A percentile compares a stretch with the other conserved stretches of the same genome.
Conservation (phyloP, 2,888 invertebrate species). For the Lasioglossum villosulum region DNA sequence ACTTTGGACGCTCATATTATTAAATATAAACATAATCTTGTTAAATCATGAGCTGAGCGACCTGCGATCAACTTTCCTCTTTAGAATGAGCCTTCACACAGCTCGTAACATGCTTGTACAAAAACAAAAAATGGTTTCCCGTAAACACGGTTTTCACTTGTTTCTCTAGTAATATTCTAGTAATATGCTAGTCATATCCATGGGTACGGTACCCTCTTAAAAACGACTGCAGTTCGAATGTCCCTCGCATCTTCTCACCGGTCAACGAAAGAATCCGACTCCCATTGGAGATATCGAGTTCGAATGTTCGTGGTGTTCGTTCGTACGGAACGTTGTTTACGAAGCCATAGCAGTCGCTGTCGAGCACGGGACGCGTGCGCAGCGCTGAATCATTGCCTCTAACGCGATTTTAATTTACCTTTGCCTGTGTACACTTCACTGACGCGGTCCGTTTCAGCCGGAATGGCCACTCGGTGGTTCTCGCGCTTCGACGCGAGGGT, state of each 20-base stretch:
- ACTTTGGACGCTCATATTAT: too few relatives aligned
- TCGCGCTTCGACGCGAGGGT: constrained; percentile 61
- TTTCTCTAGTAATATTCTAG: too few relatives aligned
- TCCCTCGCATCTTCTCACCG: neutral
- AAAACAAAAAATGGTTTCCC: too few relatives aligned
- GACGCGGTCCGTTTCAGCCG: constrained; percentile 45
- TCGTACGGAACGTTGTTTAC: neutral
- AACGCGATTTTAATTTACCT: constrained; percentile 62
- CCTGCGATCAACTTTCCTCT: too few relatives aligned
- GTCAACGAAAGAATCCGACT: too few relatives aligned
- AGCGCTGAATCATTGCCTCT: constrained; percentile 31
- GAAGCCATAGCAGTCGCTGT: neutral
- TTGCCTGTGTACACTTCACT: constrained; percentile 37
- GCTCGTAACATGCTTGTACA: too few relatives aligned
- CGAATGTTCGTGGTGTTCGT: neutral
- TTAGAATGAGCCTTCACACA: too few relatives aligned
- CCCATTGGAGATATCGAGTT: neutral
- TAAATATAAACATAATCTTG: too few relatives aligned
- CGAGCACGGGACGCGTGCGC: neutral
- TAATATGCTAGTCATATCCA: too few relatives aligned
- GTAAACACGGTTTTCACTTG: too few relatives aligned
- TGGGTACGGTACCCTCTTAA: too few relatives aligned
- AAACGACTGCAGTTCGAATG: neutral
- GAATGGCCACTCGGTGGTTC: constrained; percentile 26
- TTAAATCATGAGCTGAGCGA: too few relatives aligned